Conservation (phyloP, 2,113 vertebrate genomes). For the Malurus cyaneus region DNA sequence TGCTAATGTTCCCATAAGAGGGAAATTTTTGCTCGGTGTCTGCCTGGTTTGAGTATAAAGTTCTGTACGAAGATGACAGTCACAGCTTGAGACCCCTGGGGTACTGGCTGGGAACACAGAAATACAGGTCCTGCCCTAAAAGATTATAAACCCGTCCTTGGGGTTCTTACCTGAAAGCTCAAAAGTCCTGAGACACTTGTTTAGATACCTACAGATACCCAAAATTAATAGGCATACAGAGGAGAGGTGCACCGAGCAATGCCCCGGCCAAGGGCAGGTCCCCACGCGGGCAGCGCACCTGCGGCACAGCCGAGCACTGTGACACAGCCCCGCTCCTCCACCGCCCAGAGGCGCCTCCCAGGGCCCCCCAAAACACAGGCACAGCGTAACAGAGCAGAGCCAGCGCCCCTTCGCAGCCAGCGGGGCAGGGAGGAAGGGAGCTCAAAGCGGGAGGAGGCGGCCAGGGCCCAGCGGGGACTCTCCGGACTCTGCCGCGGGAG, state of each 20-base stretch:
- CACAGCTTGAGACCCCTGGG: accelerated
- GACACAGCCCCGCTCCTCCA: not conserved
- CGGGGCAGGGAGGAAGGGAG: not conserved
- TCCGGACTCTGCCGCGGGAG: not conserved
- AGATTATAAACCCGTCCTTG: accelerated
- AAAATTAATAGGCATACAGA: accelerated
- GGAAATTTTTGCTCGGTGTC: accelerated
- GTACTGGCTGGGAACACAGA: not conserved
- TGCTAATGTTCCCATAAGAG: not conserved
- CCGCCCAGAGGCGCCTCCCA: not conserved
- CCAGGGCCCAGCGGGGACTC: not conserved
- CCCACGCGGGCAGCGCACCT: accelerated
- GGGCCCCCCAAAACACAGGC: not conserved
- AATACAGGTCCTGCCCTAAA: not conserved
- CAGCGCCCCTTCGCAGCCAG: not conserved
- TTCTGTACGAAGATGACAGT: accelerated
- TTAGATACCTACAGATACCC: not conserved
- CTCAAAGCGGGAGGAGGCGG: not conserved
- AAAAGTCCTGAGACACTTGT: not conserved
- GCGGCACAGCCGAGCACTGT: accelerated
- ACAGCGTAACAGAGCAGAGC: not conserved
- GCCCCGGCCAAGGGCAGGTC: no score
- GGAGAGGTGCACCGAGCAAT: accelerated
- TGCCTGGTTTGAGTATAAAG: not conserved
- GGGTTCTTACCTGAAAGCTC: not conserved